Evolutionary conservation across 2,888 invertebrate species (phyloP), one percentile per base, ranked within the genome.

Genomic region (Molanna angustata): DNA sequence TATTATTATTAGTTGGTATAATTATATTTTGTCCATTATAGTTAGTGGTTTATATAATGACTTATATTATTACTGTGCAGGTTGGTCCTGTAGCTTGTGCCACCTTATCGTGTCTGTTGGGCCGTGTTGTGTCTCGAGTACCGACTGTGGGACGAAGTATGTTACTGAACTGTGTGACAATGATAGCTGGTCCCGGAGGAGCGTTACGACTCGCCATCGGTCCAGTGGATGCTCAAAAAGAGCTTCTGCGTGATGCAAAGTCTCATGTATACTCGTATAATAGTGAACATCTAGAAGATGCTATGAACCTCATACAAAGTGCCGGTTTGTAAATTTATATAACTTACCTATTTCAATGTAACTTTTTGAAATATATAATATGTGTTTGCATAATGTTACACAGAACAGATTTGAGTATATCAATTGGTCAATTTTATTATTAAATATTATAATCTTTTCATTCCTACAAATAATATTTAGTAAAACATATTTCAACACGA

Each of bases 71-170:
- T n/a, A n/a, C n/a, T 37, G 66, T 61, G 31, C 61, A 88, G 87
- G 87, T 86, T 61, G 90, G 90, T 4, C 88, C 88, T 13, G 85
- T 86, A 57, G 80, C 87, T 61, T 87, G 86, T 67, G 84, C 83
- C 65, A 82, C 86, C 37, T 72, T 89, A 58, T 83, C 85, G 63
- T 85, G 88, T 64, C 82, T 90, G 61, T 69, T 89, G 52, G 74
- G 84, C 39, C 79, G 88, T 63, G 65, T 87, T 49, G 79, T 85
- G 65, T 82, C 85, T 68, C 80, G 54, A 27, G 33, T 61, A 60
- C 67, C 63, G 62, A 60, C 67, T 66, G 64, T 63, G 67, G 64
- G 70, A 64, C 62, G 70, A 66, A 44, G 44, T 37, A 62, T 84
- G 31, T 69, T 90, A 52, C 71, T 93, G 58, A 82, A 82, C 65